Percentiles rank a stretch among this genome's conserved stretches.
These are phyloP conservation scores for Leguminivora glycinivorella DNA, from an alignment of 1,140 invertebrate genomes.

Conservation along the genomic window DNA sequence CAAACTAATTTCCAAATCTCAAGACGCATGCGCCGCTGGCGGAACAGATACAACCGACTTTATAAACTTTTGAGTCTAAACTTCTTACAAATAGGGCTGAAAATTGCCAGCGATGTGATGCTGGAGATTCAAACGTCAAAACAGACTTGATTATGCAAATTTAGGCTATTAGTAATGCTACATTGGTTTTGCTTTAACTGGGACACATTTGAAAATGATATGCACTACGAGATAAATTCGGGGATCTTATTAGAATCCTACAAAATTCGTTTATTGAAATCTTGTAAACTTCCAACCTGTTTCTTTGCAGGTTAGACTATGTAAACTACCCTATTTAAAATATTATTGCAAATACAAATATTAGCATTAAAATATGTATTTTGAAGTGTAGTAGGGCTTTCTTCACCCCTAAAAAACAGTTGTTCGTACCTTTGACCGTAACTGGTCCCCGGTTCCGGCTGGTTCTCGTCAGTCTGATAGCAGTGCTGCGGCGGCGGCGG, in stretches of 20 bases:
- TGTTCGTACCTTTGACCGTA: conserved; percentile 66
- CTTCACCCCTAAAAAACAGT: background rate
- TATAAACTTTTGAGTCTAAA: background rate
- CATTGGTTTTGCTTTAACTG: background rate
- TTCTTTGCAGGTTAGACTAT: background rate
- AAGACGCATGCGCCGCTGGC: background rate
- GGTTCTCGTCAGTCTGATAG: conserved; percentile 88
- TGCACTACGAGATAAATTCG: background rate
- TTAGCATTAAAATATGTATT: background rate
- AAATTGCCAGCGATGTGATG: background rate
- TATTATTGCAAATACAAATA: background rate
- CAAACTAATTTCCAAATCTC: background rate
- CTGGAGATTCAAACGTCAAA: conserved; percentile 2
- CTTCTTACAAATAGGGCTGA: background rate
- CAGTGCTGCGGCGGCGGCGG: conserved; percentile 77
- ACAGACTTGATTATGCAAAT: conserved; percentile 14
- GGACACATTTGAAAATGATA: background rate
- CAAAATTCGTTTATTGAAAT: background rate
- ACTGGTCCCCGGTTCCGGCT: conserved; percentile 82
- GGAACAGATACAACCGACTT: background rate
- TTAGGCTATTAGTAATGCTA: background rate
- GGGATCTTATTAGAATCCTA: background rate
- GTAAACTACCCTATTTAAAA: background rate
- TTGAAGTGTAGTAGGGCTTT: background rate
- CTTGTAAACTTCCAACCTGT: background rate